Evolutionary conservation across 2,888 invertebrate species (phyloP), one percentile per base, ranked within the genome.

Genomic region (Ectemnius cavifrons): DNA sequence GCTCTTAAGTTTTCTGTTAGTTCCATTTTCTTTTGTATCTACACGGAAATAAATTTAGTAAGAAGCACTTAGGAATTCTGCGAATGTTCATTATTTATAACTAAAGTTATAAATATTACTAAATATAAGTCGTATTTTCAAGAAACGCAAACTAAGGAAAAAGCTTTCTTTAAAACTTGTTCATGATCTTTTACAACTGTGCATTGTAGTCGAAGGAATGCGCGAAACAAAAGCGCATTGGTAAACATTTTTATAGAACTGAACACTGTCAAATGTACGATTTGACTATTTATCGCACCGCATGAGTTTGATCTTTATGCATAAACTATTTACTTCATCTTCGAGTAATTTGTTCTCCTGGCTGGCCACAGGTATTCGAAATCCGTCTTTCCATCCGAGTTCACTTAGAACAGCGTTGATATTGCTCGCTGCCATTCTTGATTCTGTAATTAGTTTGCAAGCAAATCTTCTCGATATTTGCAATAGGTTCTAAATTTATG

Each of bases 341-440:
- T 94, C 93, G 37, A 94, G 87, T 49, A 84, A 87, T 83, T 92
- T 92, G 86, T 97, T 97, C 85, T 95, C 95, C 58, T 93, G 93
- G 91, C 95, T 95, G 0, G 97, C 96, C 76, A 97, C 93, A 2
- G 97, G 97, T 82, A 96, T 93, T 86, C 95, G 94, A 73, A 95
- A 95, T 5, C 96, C 96, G 85, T 95, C 94, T 69, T 93, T 93
- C 95, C 95, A 96, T 2, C 96, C 96, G 72, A 96, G 92, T 81
- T 94, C 93, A 80, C 93, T 93, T 72, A 96, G 90, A 71, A 96
- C 92, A 82, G 94, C 93, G 57, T 93, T 92, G 87, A 95, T 92
- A 81, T 93, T 92, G 49, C 88, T 92, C 56, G 88, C 87, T 2
- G 92, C 91, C 81, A 91, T 78, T 37, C 8, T 37, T 11, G 37